Conservation (phyloP, 2,888 invertebrate species). For the Aethes cnicana region DNA sequence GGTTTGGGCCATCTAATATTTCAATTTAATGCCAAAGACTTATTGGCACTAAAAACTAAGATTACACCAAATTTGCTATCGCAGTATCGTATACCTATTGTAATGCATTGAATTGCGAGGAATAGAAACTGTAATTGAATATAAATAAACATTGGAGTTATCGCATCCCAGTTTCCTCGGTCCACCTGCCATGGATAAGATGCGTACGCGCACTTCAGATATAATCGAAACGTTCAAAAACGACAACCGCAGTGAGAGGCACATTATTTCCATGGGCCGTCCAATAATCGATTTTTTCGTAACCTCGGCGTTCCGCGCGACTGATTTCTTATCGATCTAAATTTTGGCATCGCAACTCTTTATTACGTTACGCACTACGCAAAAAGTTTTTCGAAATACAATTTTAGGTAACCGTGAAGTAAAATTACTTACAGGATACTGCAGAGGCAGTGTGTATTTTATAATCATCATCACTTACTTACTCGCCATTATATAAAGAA, state of each 20-base stretch:
- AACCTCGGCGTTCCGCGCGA: conserved; percentile 34
- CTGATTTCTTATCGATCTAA: conserved; percentile 35
- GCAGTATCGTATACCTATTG: conserved; percentile 5
- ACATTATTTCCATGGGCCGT: conserved; percentile 33
- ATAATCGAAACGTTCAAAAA: conserved; percentile 39
- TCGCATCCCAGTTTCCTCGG: conserved; percentile 29
- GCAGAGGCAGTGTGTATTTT: too few relatives aligned
- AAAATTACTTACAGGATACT: neutral
- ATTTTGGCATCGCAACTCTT: conserved; percentile 25
- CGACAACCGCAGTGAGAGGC: conserved; percentile 37
- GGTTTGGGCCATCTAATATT: too few relatives aligned
- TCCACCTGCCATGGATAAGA: conserved; percentile 44
- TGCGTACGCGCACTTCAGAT: conserved; percentile 27
- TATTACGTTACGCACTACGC: conserved; percentile 27
- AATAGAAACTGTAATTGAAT: conserved; percentile 19
- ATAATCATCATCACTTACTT: too few relatives aligned
- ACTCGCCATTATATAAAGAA: too few relatives aligned
- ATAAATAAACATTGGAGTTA: conserved; percentile 16
- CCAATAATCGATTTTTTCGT: conserved; percentile 41
- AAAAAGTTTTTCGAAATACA: conserved; percentile 24
- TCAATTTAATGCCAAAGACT: neutral
- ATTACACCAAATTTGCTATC: neutral
- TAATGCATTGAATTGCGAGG: conserved; percentile 6
- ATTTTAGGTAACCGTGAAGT: conserved; percentile 16
- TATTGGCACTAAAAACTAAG: too few relatives aligned